A percentile compares a stretch with the other conserved stretches of the same genome.
These are phyloP conservation scores for Dasyornis broadbenti DNA, from an alignment of 2,113 vertebrate genomes.

Conservation along the genomic window DNA sequence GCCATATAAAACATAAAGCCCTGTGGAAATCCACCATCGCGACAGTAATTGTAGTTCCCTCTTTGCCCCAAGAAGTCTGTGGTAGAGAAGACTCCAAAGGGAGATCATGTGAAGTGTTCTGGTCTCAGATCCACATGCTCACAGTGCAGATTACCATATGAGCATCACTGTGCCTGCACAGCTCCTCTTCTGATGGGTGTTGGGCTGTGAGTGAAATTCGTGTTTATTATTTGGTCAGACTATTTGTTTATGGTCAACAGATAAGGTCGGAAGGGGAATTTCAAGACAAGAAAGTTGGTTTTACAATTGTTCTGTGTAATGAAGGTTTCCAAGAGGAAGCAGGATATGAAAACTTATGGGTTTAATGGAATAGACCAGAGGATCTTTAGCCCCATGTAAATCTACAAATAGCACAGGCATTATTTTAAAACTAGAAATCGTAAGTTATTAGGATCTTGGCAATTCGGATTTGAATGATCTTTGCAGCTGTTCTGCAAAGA, in stretches of 20 bases:
- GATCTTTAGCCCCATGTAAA: neutral
- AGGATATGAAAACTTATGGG: neutral
- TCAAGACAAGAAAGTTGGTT: neutral
- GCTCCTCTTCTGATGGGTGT: neutral
- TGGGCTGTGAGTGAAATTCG: neutral
- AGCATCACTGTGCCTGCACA: no score
- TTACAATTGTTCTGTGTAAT: neutral
- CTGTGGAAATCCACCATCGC: neutral
- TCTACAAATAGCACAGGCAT: neutral
- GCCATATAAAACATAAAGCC: neutral
- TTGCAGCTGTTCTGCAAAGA: no score
- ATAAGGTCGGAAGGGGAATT: neutral
- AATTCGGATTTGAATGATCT: neutral
- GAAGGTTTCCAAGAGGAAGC: neutral
- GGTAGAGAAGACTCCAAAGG: neutral
- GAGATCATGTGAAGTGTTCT: accelerated
- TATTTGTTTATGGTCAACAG: accelerated
- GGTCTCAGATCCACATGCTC: accelerated
- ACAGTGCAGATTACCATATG: accelerated
- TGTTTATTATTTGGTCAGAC: neutral
- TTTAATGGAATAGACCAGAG: neutral
- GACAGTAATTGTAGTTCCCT: neutral
- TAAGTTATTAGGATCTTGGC: neutral
- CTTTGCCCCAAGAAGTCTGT: neutral
- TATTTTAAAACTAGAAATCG: neutral